Base-by-base conservation (phyloP, 2,888 invertebrate species). In the Plemyria rubiginata region DNA sequence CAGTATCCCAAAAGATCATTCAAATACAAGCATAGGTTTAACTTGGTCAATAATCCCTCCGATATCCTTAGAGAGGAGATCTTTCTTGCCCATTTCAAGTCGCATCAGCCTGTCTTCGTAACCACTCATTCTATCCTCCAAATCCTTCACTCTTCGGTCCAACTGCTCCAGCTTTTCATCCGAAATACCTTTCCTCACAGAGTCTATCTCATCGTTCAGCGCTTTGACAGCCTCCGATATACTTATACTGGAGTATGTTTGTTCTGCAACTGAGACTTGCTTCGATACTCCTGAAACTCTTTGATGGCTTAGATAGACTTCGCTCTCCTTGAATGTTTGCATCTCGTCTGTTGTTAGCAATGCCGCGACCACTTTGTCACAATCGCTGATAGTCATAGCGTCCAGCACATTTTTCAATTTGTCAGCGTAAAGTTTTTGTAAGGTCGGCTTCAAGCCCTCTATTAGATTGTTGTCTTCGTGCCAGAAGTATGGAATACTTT, bases 401-500 rank as follows among this genome's bases (percentile, higher is more conserved):
- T 77, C 73, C 0, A 94, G 75, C 0, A 93, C 87, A 2, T 78
- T 78, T 36, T 82, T 85, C 41, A 94, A 65, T 61, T 82, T 85
- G 4, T 84, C 82, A 5, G 76, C 72, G 60, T 93, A 91, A 0
- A 84, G 70, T 13, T 77, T 76, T 45, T 84, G 78, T 0, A 85
- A 68, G 0, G 77, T 75, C 0, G 80, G 76, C 22, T 82, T 86
- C 2, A 94, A 66, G 7, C 82, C 74, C 0, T 77, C 82, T 0
- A 91, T 85, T 11, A 91, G 77, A 62, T 91, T 91, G 63, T 87
- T 82, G 0, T 81, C 72, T 11, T 80, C 63, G 43, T 91, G 80
- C 91, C 91, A 91, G 62, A 82, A 91, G 74, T 87, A 91, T 0
- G 77, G 82, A 12, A 91, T 91, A 5, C 77, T 76, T 57, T 84